A percentile compares a stretch with the other conserved stretches of the same genome.
Evolutionary conservation across 2,888 invertebrate genomes (phyloP).

Genomic region (Nasonia oneida): DNA sequence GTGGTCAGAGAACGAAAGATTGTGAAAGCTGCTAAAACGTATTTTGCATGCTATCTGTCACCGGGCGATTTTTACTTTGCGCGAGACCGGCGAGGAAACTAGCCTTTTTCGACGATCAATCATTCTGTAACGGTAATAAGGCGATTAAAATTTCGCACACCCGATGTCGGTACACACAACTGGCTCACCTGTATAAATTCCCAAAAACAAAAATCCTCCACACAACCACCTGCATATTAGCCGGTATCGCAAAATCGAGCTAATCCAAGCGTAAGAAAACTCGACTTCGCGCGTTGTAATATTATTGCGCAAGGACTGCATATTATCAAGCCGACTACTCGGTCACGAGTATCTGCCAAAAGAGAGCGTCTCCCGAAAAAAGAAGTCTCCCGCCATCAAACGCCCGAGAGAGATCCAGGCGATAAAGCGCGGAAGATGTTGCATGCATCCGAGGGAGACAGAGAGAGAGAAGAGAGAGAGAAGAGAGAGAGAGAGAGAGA

Average conservation of each 20-base stretch:
- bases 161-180: background rate
- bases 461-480: no score
- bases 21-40: background rate
- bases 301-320: no score
- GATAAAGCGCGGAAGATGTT: slow-evolving; percentile 3
- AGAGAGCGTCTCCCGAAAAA: background rate
- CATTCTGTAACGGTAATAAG: slow-evolving; percentile 23
- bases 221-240: background rate
- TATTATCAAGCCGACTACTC: no score
- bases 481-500: no score
- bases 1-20: no score
- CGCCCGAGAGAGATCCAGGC: slow-evolving; percentile 10
- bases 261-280: background rate
- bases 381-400: background rate
- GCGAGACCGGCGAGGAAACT: background rate
- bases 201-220: background rate
- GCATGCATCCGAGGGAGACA: background rate
- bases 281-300: background rate
- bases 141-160: slow-evolving; percentile 17
- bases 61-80: background rate
- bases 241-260: no score
- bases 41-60: background rate
- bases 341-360: no score
- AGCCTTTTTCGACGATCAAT: slow-evolving; percentile 18
- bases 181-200: background rate